Conservation (phyloP, 1,140 invertebrate genomes). For the Megalonaias nervosa region DNA sequence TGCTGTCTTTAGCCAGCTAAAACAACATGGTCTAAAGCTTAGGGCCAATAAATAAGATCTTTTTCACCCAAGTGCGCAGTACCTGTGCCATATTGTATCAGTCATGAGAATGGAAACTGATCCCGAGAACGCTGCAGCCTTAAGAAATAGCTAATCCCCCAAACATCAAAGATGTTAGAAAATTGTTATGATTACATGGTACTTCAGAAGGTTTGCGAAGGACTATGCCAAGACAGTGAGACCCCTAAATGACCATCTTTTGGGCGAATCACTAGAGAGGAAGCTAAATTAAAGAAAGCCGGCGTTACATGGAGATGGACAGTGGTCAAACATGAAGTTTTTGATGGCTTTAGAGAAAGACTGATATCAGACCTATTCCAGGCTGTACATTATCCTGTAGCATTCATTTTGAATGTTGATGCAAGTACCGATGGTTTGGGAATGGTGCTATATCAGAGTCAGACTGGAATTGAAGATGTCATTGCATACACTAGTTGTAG, state of each 20-base stretch:
- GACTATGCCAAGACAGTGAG: not conserved
- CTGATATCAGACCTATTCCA: not conserved
- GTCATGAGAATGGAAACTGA: not conserved
- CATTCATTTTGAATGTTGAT: conserved; percentile 18
- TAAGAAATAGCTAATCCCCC: conserved; percentile 2
- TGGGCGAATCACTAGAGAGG: not conserved
- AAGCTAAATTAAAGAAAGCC: no score
- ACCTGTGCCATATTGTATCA: not conserved
- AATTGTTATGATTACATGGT: not conserved
- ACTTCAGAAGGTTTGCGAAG: not conserved
- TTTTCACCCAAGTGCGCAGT: not conserved
- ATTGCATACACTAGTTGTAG: conserved; percentile 22
- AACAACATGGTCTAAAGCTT: conserved; percentile 9
- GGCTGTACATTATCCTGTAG: not conserved
- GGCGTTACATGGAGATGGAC: no score
- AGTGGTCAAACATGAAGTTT: no score
- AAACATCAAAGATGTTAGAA: conserved; percentile 4
- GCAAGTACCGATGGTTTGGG: conserved; percentile 5
- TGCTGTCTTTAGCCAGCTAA: not conserved
- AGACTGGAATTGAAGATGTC: conserved; percentile 5
- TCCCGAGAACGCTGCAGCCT: not conserved
- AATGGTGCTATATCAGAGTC: conserved; percentile 12
- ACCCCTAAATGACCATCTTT: not conserved
- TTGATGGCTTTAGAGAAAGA: no score
- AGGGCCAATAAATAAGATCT: conserved; percentile 3